Conservation (phyloP, 2,797 vertebrate genomes). For the Microctenopoma stevenorrisi region DNA sequence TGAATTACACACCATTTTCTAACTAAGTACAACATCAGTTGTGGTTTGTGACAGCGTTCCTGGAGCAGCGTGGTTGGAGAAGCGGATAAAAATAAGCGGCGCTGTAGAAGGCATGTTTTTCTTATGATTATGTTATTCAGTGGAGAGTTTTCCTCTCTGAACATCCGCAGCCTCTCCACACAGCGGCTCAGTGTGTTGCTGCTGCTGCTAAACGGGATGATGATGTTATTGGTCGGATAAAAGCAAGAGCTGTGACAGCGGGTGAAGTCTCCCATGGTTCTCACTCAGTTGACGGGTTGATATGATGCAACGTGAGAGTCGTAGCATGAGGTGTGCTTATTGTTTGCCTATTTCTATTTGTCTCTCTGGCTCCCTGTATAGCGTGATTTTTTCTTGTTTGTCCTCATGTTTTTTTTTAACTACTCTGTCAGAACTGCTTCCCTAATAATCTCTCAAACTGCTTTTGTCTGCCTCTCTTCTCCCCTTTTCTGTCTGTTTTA, state of each 20-base stretch:
- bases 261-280: conserved; percentile 54
- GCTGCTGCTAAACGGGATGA: conserved; percentile 51
- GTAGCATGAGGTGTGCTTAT: conserved; percentile 22
- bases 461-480: conserved; percentile 18
- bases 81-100: conserved; percentile 10
- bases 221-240: conserved; percentile 54
- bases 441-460: conserved; percentile 47
- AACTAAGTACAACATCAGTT: background rate
- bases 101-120: conserved; percentile 13
- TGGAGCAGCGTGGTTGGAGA: conserved; percentile 10
- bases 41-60: background rate
- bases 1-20: background rate
- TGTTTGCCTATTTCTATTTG: conserved; percentile 46
- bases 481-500: conserved; percentile 32
- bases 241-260: conserved; percentile 47
- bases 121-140: conserved; percentile 30
- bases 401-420: conserved; percentile 15
- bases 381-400: conserved; percentile 33
- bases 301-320: conserved; percentile 42
- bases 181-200: conserved; percentile 36
- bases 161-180: conserved; percentile 21
- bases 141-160: conserved; percentile 31
- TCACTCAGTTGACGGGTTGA: conserved; percentile 34
- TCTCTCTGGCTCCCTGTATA: conserved; percentile 16
- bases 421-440: conserved; percentile 32